Evolutionary conservation across 2,888 invertebrate genomes (phyloP), one percentile per base, ranked within the genome.

Genomic region (Blomia tropicalis): DNA sequence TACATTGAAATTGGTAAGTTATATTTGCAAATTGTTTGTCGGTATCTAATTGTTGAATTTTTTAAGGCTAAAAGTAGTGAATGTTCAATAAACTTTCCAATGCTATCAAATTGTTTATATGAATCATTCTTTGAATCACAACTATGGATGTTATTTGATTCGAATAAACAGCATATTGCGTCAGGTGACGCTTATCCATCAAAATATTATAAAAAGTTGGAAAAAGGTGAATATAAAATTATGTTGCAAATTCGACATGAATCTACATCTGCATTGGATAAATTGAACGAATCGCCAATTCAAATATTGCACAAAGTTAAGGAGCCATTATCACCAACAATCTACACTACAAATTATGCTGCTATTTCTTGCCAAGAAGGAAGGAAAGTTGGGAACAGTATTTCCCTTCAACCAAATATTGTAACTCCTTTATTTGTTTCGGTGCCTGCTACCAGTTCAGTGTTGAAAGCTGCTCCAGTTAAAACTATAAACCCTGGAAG

Each of bases 101-200:
- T 87, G 63, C 78, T 98, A 41, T 87, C 86, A 73, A 84, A 87
- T 71, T 79, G 87, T 71, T 77, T 98, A 43, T 98, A 98, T 73
- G 96, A 98, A 75, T 87, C 85, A 0, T 92, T 93, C 75, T 91
- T 85, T 73, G 95, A 96, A 76, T 85, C 90, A 5, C 92, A 96
- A 75, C 79, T 96, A 74, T 95, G 95, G 92, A 87, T 93, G 85
- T 71, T 96, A 65, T 96, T 85, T 77, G 91, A 93, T 75, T 76
- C 78, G 63, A 87, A 88, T 75, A 96, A 96, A 75, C 85, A 88
- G 71, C 79, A 85, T 63, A 74, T 93, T 69, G 82, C 81, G 59
- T 81, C 83, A 66, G 92, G 93, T 0, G 92, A 93, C 75, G 90
- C 92, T 1, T 91, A 87, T 74, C 87, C 91, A 27, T 41, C 75